Conservation (phyloP, 2,888 invertebrate species). For the Mantis religiosa region DNA sequence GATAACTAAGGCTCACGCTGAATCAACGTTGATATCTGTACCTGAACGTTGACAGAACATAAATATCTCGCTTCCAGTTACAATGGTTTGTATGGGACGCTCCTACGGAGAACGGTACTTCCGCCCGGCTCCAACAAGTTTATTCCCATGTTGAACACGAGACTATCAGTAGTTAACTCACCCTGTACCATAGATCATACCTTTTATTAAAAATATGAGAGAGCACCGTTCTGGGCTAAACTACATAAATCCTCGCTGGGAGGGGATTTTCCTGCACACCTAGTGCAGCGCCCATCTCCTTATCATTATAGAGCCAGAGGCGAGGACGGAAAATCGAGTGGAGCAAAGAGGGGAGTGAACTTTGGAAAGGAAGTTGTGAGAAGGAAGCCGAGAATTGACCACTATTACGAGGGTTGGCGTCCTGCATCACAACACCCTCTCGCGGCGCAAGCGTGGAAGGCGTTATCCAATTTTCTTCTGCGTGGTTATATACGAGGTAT, state of each 20-base stretch:
- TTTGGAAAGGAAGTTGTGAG: neutral
- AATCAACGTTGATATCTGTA: too few species aligned
- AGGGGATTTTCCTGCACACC: neutral
- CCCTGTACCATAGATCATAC: neutral
- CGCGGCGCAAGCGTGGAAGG: neutral
- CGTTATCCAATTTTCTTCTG: conserved; percentile 8
- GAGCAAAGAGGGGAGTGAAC: neutral
- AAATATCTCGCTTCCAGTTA: too few species aligned
- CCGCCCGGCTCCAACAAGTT: neutral
- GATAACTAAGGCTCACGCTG: too few species aligned
- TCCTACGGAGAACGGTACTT: neutral
- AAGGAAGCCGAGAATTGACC: conserved; percentile 1
- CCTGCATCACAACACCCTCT: neutral
- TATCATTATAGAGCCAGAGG: conserved; percentile 5
- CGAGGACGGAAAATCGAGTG: neutral
- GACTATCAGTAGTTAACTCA: neutral
- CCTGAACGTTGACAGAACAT: too few species aligned
- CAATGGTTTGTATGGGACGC: too few species aligned
- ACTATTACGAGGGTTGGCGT: neutral
- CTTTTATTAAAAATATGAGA: conserved; percentile 13
- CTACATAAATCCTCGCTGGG: neutral
- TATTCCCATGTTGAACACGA: neutral
- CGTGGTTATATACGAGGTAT: neutral
- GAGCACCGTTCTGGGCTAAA: neutral
- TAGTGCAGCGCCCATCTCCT: neutral